A percentile compares a stretch with the other conserved stretches of the same genome.
These are phyloP conservation scores for Prosopocoilus inquinatus DNA, from an alignment of 2,888 invertebrate genomes.

Conservation along the genomic window DNA sequence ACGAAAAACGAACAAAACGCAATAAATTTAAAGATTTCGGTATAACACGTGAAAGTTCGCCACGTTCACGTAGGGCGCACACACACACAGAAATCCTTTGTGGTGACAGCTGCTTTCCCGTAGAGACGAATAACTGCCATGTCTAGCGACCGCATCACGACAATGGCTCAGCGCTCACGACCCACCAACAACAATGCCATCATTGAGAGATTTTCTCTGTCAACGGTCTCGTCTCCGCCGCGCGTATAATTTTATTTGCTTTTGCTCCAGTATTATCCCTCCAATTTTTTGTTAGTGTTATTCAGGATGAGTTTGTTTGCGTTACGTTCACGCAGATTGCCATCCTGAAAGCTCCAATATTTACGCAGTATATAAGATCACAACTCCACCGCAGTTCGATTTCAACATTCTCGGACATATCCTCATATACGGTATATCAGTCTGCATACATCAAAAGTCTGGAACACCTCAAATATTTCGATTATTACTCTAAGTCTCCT, in stretches of 20 bases:
- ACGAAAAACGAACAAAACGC: no score
- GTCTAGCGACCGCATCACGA: constrained; percentile 24
- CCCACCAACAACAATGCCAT: constrained; percentile 3
- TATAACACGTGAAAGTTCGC: neutral
- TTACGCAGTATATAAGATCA: no score
- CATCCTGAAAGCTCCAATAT: no score
- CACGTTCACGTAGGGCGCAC: neutral
- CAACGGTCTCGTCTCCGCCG: neutral
- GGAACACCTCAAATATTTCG: no score
- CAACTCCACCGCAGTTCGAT: no score
- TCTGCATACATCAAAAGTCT: no score
- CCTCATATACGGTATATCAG: no score
- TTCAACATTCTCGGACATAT: no score
- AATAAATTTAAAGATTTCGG: neutral
- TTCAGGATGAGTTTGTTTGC: no score
- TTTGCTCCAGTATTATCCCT: neutral
- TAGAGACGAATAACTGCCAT: constrained; percentile 26
- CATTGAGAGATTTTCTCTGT: constrained; percentile 4
- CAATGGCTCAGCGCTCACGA: constrained; percentile 14
- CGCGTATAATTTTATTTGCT: neutral
- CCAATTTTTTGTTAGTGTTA: no score
- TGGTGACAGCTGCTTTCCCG: constrained; percentile 33
- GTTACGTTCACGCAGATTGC: no score
- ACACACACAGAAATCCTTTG: constrained; percentile 28
- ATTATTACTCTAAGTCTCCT: no score